These are phyloP conservation scores for Mustela nigripes DNA, from an alignment of 2,113 vertebrate genomes.

Conservation along the genomic window DNA sequence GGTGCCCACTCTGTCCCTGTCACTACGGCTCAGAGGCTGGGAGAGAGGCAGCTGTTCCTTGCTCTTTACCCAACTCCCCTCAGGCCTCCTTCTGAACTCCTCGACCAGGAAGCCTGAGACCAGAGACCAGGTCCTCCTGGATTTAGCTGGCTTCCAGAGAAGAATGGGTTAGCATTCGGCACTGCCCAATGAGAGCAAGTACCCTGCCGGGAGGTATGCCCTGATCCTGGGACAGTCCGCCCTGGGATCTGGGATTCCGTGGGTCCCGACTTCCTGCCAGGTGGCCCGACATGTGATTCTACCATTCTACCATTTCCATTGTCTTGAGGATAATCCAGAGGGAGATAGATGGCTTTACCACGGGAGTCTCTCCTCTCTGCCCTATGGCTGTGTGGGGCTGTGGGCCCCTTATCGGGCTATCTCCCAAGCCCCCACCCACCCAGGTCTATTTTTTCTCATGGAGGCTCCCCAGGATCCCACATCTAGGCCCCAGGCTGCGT, in stretches of 20 bases:
- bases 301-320: neutral
- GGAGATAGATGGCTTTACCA: accelerated
- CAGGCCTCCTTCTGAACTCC: neutral
- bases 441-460: constrained; percentile 69
- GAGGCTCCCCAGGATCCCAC: neutral
- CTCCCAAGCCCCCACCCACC: neutral
- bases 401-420: constrained; percentile 51
- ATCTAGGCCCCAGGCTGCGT: constrained; percentile 74
- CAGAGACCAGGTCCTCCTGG: neutral
- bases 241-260: too few relatives aligned
- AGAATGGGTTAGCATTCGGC: accelerated
- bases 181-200: neutral
- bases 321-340: too few relatives aligned
- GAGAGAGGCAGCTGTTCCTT: too few relatives aligned
- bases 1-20: neutral
- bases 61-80: neutral
- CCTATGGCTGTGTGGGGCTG: neutral
- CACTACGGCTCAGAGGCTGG: neutral
- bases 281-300: neutral
- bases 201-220: accelerated
- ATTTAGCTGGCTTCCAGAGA: neutral
- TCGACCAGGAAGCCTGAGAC: neutral
- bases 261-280: neutral
- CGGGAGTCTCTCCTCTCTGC: neutral
- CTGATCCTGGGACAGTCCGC: neutral